phyloP scores from a whole-genome alignment of 2,888 invertebrate species.

The Pharmacophagus antenor region DNA sequence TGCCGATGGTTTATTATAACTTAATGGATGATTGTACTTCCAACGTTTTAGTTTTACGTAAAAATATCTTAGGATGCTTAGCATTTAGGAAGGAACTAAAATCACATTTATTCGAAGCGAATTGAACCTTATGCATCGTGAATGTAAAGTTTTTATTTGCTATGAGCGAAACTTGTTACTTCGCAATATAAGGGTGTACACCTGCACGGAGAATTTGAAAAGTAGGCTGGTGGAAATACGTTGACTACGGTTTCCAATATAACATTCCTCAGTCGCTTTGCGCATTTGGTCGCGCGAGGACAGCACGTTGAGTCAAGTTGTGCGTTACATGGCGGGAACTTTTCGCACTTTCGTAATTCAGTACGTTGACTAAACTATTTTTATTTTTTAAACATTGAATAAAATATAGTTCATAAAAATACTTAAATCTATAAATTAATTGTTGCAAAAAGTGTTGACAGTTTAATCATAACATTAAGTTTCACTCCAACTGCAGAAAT shows the following conservation, averaged over 20 bases:
- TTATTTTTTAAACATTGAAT: neutral
- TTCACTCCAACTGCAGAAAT: neutral
- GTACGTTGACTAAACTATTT: slow-evolving; percentile 37
- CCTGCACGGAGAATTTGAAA: slow-evolving; percentile 65
- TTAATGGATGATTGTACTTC: neutral
- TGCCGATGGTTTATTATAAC: slow-evolving; percentile 13
- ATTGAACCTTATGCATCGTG: neutral
- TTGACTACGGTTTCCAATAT: slow-evolving; percentile 54
- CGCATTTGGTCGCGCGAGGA: slow-evolving; percentile 66
- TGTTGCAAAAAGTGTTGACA: slow-evolving; percentile 5
- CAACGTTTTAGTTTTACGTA: neutral
- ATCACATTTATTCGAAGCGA: neutral
- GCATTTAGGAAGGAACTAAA: slow-evolving; percentile 5
- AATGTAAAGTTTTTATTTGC: slow-evolving; percentile 15
- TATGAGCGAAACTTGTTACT: slow-evolving; percentile 31
- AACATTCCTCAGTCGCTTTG: slow-evolving; percentile 70
- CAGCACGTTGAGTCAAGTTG: slow-evolving; percentile 45
- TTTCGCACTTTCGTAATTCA: slow-evolving; percentile 62
- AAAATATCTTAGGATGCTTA: slow-evolving; percentile 9
- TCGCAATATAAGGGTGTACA: slow-evolving; percentile 35
- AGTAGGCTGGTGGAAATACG: slow-evolving; percentile 69
- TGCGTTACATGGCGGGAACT: slow-evolving; percentile 66
- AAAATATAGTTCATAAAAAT: slow-evolving; percentile 8
- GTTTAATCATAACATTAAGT: neutral
- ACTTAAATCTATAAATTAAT: neutral